A percentile compares a stretch with the other conserved stretches of the same genome.
phyloP scores from a whole-genome alignment of 2,888 invertebrate genomes.

The Amiota mariae region DNA sequence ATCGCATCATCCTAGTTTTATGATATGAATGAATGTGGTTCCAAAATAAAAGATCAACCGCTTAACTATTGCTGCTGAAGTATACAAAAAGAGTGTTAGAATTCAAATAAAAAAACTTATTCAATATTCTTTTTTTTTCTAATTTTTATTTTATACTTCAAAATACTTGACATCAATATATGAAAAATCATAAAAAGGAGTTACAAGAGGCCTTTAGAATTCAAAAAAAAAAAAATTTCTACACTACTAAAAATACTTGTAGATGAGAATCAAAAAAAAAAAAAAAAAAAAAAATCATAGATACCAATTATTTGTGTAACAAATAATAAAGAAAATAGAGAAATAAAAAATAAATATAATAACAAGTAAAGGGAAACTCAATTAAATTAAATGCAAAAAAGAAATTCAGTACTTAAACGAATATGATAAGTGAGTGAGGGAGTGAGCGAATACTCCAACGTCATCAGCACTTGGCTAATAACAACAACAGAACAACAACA shows the following conservation, averaged over 20 bases:
- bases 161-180: too few relatives aligned
- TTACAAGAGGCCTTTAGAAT: neutral
- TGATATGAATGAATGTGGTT: too few relatives aligned
- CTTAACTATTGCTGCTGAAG: too few relatives aligned
- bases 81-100: too few relatives aligned
- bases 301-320: neutral
- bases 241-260: neutral
- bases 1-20: too few relatives aligned
- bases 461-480: constrained; percentile 58
- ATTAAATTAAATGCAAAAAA: constrained; percentile 28
- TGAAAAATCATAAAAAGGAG: neutral
- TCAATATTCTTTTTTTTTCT: too few relatives aligned
- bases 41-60: too few relatives aligned
- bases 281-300: neutral
- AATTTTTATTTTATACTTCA: too few relatives aligned
- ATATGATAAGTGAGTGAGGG: neutral
- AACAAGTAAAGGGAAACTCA: constrained; percentile 13
- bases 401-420: neutral
- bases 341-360: neutral
- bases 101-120: too few relatives aligned
- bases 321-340: constrained; percentile 6
- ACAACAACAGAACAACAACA: constrained; percentile 53
- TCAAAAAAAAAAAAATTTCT: neutral
- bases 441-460: constrained; percentile 46
- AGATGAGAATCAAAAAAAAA: too few relatives aligned